A percentile compares a stretch with the other conserved stretches of the same genome.
These are phyloP conservation scores for Distichodus sexfasciatus DNA, from an alignment of 2,797 vertebrate genomes.

Conservation along the genomic window DNA sequence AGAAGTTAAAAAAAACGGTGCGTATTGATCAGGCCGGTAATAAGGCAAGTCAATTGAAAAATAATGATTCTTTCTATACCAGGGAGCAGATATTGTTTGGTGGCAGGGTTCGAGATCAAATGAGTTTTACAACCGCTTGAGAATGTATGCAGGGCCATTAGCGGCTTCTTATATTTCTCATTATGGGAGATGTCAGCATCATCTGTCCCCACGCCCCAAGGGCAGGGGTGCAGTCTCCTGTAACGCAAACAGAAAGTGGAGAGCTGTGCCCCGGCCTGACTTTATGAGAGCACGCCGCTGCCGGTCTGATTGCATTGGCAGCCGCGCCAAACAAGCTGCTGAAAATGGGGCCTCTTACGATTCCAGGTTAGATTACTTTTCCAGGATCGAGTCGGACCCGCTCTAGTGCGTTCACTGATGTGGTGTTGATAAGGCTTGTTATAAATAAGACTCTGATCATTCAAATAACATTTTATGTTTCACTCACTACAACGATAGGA, in stretches of 20 bases:
- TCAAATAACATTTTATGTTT: constrained; percentile 29
- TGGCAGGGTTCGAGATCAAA: constrained; percentile 32
- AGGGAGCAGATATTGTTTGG: constrained; percentile 34
- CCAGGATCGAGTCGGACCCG: constrained; percentile 4
- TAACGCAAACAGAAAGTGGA: constrained; percentile 26
- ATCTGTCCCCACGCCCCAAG: constrained; percentile 39
- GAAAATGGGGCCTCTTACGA: constrained; percentile 5
- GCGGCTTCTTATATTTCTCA: constrained; percentile 48
- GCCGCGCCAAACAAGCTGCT: not conserved
- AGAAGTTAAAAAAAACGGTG: not conserved
- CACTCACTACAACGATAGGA: constrained; percentile 32
- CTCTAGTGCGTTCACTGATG: not conserved
- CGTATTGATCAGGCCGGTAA: constrained; percentile 50
- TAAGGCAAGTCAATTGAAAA: constrained; percentile 49
- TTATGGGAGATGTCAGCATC: constrained; percentile 50
- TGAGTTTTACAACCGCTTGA: constrained; percentile 34
- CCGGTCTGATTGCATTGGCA: not conserved
- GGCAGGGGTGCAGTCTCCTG: constrained; percentile 33
- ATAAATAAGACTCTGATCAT: constrained; percentile 13
- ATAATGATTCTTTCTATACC: constrained; percentile 49
- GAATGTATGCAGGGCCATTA: constrained; percentile 39
- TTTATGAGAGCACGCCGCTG: constrained; percentile 22
- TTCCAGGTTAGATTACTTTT: constrained; percentile 22
- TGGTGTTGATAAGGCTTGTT: not conserved
- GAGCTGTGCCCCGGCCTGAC: not conserved